phyloP scores from a whole-genome alignment of 2,113 vertebrate genomes.

The Microcebus lehilahytsara region DNA sequence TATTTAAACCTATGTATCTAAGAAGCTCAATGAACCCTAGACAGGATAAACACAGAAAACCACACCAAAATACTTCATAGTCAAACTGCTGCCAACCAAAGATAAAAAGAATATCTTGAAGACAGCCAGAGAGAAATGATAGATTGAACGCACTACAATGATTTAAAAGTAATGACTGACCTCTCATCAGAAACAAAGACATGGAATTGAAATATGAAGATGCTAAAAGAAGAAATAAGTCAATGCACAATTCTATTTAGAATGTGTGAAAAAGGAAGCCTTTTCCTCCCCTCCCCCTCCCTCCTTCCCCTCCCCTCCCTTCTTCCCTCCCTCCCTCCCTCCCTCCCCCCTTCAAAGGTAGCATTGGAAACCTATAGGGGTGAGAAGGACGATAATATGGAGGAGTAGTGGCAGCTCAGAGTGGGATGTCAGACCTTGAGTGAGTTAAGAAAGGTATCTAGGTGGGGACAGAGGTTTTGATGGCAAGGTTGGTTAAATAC shows the following conservation, averaged over 20 bases:
- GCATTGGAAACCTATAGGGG: not conserved
- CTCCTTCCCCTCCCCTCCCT: not conserved
- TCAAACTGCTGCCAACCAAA: slow-evolving; percentile 2
- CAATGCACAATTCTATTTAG: slow-evolving; percentile 23
- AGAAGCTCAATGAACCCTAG: not conserved
- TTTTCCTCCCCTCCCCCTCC: not conserved
- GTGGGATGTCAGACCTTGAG: not conserved
- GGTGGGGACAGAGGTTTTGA: not conserved
- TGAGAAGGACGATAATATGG: not conserved
- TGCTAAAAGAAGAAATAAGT: not conserved
- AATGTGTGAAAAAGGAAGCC: not conserved
- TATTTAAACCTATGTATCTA: not conserved
- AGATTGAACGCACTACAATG: not conserved
- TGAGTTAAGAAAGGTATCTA: not conserved
- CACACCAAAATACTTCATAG: not conserved
- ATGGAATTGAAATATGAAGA: not conserved
- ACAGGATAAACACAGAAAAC: not conserved
- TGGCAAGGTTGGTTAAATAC: not conserved
- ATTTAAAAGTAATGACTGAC: not conserved
- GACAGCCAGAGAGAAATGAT: not conserved
- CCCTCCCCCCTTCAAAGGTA: not conserved
- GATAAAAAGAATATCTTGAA: slow-evolving; percentile 20
- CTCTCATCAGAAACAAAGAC: slow-evolving; percentile 20
- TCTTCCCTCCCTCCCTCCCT: not conserved
- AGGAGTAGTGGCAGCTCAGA: not conserved